Evolutionary conservation across 2,888 invertebrate species (phyloP), one percentile per base, ranked within the genome.

Genomic region (Glaucopsyche alexis): DNA sequence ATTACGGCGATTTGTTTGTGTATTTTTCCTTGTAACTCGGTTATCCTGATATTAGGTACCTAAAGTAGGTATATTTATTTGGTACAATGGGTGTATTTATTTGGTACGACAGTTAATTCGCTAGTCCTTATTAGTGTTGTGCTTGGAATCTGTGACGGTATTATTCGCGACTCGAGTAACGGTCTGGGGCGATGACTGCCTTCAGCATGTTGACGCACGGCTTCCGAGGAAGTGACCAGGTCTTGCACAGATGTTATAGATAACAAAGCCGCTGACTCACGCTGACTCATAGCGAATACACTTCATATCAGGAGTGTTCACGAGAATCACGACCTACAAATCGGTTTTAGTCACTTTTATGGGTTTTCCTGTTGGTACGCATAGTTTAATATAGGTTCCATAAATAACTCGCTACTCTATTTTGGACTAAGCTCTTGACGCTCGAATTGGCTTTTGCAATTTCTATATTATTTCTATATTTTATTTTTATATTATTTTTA

Each of bases 121-220:
- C n/a, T 52, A 16, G 52, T 71, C 50, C 13, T 16, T 50, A 52
- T 71, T 71, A 45, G 60, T 60, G 60, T 45, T 64, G 71, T 29
- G n/a, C 47, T 69, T 74, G 74, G 71, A 71, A 72, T 55, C 60
- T 55, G 42, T 40, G 49, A 72, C 60, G 71, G 73, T 67, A 60
- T 67, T 74, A 71, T 79, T 71, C 47, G 71, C 60, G 80, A 76
- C 13, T 60, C 81, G 81, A 79, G 76, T 92, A 92, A 91, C 91
- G 83, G 84, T 91, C 81, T 75, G 85, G 91, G 90, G 83, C 91
- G 88, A 83, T 90, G 92, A 91, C 91, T 82, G 80, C 82, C 29
- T 45, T 14, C 42, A 42, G 42, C 42, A 83, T 82, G 88, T 88
- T 91, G 91, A 91, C 90, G 88, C 90, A 90, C 83, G 80, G 80